Conservation (phyloP, 1,140 invertebrate species). For the Hylaeus anthracinus region DNA sequence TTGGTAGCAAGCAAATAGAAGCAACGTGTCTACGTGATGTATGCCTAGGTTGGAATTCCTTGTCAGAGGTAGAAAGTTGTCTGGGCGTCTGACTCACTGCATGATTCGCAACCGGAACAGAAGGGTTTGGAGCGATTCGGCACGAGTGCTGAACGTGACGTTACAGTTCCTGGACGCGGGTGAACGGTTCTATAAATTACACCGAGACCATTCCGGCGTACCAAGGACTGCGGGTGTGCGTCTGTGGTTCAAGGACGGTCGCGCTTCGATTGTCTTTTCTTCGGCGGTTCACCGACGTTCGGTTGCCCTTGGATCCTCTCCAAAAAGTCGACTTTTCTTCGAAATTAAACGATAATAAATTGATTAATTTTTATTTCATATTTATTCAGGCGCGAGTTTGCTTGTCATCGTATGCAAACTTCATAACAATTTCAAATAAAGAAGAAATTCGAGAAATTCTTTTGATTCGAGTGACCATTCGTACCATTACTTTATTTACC, state of each 20-base stretch:
- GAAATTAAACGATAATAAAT: too few relatives aligned
- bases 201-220: constrained; percentile 42
- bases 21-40: background rate
- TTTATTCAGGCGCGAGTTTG: too few relatives aligned
- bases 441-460: too few relatives aligned
- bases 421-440: too few relatives aligned
- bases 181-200: constrained; percentile 54
- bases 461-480: too few relatives aligned
- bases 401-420: too few relatives aligned
- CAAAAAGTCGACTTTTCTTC: too few relatives aligned
- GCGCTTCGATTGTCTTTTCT: background rate
- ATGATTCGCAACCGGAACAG: constrained; percentile 9
- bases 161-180: constrained; percentile 28
- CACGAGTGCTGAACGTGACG: background rate
- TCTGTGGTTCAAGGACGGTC: constrained; percentile 43
- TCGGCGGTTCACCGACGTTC: background rate
- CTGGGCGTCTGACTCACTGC: background rate
- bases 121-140: background rate
- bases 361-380: too few relatives aligned
- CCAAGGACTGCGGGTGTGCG: constrained; percentile 42
- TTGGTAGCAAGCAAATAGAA: too few relatives aligned
- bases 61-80: background rate
- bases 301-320: background rate
- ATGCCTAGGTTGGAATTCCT: background rate
- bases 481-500: too few relatives aligned